Evolutionary conservation across 2,797 vertebrate genomes (phyloP), one percentile per base, ranked within the genome.

Genomic region (Gephyroberyx darwinii): DNA sequence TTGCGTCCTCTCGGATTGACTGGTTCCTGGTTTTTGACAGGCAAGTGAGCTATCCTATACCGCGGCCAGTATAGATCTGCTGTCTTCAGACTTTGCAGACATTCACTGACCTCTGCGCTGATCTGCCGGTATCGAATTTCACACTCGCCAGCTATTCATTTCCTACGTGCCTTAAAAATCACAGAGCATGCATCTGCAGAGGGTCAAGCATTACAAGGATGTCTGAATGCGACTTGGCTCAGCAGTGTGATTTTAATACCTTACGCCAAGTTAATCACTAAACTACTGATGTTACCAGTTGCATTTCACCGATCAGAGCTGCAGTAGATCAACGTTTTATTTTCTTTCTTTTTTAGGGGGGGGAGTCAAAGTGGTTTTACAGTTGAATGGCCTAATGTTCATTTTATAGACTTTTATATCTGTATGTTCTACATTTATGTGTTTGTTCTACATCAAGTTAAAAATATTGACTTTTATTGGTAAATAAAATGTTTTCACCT

Each of bases 71-170:
- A 45, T 45, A 45, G 43, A 45, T 73, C 58, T 59, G 41, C 56
- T 61, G 70, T 43, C 69, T 71, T 70, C 75, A 76, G 58, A 55
- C 75, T 35, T 35, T 22, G 53, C 66, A 16, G 75, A 75, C 56
- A 5, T 69, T 2, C 4, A 9, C 61, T 60, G 77, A 74, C 82
- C 75, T 65, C 67, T 67, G 14, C 16, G 82, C 74, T 51, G 76
- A 81, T 78, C 71, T 47, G 62, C 4, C 9, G 51, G 80, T 45
- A 30, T 92, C 85, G 43, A 47, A 55, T 91, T 91, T 88, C 86
- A 61, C 75, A 22, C 45, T 17, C 0, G 35, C n/a, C 31, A 22
- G 75, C 33, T 51, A 45, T 81, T 85, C 73, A 63, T 70, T 72
- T 68, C 66, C 12, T 65, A 43, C 65, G 41, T 55, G 2, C 75